Percentiles rank a stretch among this genome's conserved stretches.
Conservation (phyloP, 2,888 invertebrate species). For the Drosophila mimetica region DNA sequence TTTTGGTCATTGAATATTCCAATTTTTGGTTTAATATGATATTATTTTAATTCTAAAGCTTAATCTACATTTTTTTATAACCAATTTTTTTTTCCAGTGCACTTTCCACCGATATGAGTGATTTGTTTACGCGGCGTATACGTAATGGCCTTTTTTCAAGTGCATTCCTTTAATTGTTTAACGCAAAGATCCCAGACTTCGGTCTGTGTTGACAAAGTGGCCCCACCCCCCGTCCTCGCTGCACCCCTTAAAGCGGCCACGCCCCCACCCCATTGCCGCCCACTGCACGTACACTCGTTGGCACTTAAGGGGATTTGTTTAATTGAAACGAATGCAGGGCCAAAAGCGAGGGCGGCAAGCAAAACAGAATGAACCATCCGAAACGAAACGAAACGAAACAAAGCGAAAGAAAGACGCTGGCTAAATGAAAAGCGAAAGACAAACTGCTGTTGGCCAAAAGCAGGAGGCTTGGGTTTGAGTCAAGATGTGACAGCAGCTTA, state of each 20-base stretch:
- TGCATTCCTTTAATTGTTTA: slow-evolving; percentile 77
- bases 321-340: slow-evolving; percentile 77
- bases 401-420: slow-evolving; percentile 33
- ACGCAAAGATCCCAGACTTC: slow-evolving; percentile 50
- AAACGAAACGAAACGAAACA: slow-evolving; percentile 31
- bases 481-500: slow-evolving; percentile 50
- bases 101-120: background rate
- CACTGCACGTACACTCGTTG: slow-evolving; percentile 71
- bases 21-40: too few species aligned
- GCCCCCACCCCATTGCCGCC: background rate
- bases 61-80: too few species aligned
- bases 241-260: background rate
- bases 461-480: slow-evolving; percentile 14
- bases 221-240: slow-evolving; percentile 29
- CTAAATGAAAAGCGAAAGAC: slow-evolving; percentile 43
- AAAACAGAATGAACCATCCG: slow-evolving; percentile 38
- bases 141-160: slow-evolving; percentile 73
- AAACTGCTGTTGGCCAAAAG: slow-evolving; percentile 35
- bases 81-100: slow-evolving; percentile 47
- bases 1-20: too few species aligned
- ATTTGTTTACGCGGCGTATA: slow-evolving; percentile 66
- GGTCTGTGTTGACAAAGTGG: slow-evolving; percentile 58
- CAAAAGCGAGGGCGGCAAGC: slow-evolving; percentile 41
- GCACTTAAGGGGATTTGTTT: slow-evolving; percentile 82
- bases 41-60: too few species aligned